These are phyloP conservation scores for Poeciliopsis occidentalis DNA, from an alignment of 2,113 vertebrate species.

Conservation along the genomic window DNA sequence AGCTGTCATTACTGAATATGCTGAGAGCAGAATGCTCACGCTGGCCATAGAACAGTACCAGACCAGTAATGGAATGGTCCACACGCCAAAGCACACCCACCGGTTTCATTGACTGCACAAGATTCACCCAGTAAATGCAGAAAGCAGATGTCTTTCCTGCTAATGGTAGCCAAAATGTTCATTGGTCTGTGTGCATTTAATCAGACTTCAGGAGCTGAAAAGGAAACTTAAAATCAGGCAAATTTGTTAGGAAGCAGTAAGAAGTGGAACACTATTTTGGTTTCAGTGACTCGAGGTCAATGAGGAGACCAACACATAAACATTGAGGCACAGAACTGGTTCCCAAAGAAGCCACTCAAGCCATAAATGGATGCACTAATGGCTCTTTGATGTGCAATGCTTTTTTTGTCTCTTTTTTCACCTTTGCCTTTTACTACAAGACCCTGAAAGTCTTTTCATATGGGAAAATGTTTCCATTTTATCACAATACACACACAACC, in stretches of 20 bases:
- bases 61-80: slow-evolving; percentile 67
- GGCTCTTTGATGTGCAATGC: background rate
- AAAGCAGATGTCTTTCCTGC: slow-evolving; percentile 11
- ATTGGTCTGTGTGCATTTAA: slow-evolving; percentile 14
- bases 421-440: background rate
- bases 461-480: background rate
- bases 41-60: slow-evolving; percentile 64
- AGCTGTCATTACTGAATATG: slow-evolving; percentile 74
- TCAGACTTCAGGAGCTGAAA: slow-evolving; percentile 31
- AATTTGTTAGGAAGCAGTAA: slow-evolving; percentile 13
- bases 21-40: slow-evolving; percentile 65
- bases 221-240: slow-evolving; percentile 26
- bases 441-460: no score
- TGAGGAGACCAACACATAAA: slow-evolving; percentile 1
- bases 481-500: background rate
- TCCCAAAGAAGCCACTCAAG: slow-evolving; percentile 1
- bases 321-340: background rate
- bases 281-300: slow-evolving; percentile 2
- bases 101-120: slow-evolving; percentile 50
- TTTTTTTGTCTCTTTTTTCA: background rate
- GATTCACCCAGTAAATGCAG: slow-evolving; percentile 20
- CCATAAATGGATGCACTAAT: slow-evolving; percentile 30
- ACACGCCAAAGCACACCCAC: slow-evolving; percentile 49
- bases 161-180: slow-evolving; percentile 36
- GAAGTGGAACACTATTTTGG: slow-evolving; percentile 1